Percentiles rank a stretch among this genome's conserved stretches.
phyloP scores from a whole-genome alignment of 2,113 vertebrate genomes.

The Austrofundulus limnaeus region DNA sequence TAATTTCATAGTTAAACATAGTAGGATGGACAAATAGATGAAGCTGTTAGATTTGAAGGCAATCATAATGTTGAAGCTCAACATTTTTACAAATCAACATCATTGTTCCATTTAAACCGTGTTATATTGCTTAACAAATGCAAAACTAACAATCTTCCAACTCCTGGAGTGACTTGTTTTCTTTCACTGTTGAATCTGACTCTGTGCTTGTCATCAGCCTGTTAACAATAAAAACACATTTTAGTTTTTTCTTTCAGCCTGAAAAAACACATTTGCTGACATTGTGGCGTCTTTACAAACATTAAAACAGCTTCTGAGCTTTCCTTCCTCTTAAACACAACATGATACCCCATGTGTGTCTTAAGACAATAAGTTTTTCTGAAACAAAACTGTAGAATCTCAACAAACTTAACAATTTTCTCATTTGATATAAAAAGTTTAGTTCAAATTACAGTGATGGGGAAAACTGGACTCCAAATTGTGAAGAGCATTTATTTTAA shows the following conservation, averaged over 20 bases:
- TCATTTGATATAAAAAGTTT: no score
- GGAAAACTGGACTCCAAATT: no score
- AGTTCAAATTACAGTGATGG: no score
- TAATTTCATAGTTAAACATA: neutral
- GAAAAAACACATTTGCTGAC: neutral
- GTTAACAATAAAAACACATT: neutral
- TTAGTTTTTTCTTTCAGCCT: neutral
- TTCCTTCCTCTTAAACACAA: neutral
- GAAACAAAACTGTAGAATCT: neutral
- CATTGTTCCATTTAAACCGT: neutral
- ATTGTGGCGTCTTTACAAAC: neutral
- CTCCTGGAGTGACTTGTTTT: neutral
- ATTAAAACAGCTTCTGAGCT: neutral
- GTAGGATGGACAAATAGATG: neutral
- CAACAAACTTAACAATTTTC: no score
- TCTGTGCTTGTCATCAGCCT: neutral
- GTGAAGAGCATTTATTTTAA: no score
- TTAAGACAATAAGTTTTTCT: neutral
- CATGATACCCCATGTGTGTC: neutral
- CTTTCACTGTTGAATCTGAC: neutral
- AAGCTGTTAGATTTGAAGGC: neutral
- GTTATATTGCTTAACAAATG: neutral
- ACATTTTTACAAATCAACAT: neutral
- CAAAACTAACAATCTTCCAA: slow-evolving; percentile 1
- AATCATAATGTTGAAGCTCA: neutral